Conservation (phyloP, 2,888 invertebrate species). For the Helobdella robusta region DNA sequence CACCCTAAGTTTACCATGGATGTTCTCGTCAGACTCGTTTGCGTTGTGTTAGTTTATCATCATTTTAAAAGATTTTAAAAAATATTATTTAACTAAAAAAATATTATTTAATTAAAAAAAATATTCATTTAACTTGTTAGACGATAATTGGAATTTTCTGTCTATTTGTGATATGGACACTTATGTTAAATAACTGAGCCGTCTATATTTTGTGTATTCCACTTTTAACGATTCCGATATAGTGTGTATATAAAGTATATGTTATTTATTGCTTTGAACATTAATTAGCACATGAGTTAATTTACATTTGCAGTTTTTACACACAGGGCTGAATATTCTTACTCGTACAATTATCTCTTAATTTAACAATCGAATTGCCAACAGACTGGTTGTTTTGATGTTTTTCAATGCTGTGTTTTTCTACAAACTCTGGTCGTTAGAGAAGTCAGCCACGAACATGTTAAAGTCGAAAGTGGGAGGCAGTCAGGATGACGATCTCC, state of each 20-base stretch:
- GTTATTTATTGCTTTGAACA: no score
- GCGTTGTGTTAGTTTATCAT: not conserved
- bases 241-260: no score
- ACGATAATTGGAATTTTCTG: no score
- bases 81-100: not conserved
- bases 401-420: constrained; percentile 70
- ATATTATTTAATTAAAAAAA: not conserved
- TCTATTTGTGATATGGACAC: no score
- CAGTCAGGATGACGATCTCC: not conserved
- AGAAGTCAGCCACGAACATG: constrained; percentile 50
- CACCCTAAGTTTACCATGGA: no score
- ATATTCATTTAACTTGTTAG: no score
- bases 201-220: no score
- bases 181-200: no score
- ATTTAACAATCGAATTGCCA: constrained; percentile 26
- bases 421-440: constrained; percentile 69
- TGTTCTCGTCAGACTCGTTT: not conserved
- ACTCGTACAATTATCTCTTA: not conserved
- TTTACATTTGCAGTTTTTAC: not conserved
- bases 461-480: not conserved
- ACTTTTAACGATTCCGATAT: no score
- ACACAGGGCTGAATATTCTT: not conserved
- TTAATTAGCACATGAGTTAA: not conserved
- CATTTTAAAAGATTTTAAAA: not conserved
- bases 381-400: constrained; percentile 55